A percentile compares a stretch with the other conserved stretches of the same genome.
Conservation (phyloP, 2,797 vertebrate genomes). For the Chloroceryle amazona region DNA sequence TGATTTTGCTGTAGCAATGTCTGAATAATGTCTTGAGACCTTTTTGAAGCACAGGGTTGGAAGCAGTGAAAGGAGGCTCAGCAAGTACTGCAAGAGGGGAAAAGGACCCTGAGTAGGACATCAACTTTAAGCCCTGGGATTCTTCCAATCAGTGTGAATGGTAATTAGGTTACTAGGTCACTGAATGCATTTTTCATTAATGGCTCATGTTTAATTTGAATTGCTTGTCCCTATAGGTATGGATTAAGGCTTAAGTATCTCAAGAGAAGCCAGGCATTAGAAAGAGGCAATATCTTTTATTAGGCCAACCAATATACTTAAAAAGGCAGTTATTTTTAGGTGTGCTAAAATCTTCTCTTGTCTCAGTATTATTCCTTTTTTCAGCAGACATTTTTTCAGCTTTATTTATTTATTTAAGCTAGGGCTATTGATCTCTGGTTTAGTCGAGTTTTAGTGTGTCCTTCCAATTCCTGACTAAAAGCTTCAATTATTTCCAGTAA, state of each 20-base stretch:
- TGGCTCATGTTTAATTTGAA: constrained; percentile 64
- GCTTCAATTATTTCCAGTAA: constrained; percentile 37
- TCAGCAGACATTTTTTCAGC: not conserved
- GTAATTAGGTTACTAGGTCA: constrained; percentile 70
- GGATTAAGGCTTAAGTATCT: constrained; percentile 53
- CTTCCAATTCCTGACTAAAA: constrained; percentile 32
- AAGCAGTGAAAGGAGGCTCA: not conserved
- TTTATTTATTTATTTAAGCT: constrained; percentile 19
- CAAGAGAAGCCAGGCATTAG: constrained; percentile 43
- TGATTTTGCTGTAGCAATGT: rapidly evolving
- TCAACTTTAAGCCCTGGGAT: not conserved
- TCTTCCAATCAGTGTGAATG: not conserved
- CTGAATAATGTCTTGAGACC: not conserved
- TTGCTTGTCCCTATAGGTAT: constrained; percentile 53
- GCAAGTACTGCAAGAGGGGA: not conserved
- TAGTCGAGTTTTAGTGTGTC: not conserved
- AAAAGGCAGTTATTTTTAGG: not conserved
- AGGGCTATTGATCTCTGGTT: constrained; percentile 19
- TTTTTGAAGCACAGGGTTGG: not conserved
- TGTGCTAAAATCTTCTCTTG: not conserved
- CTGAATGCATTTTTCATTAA: constrained; percentile 60
- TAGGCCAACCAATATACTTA: constrained; percentile 9
- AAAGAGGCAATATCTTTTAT: constrained; percentile 25
- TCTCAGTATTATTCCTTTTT: not conserved
- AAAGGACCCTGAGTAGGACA: not conserved